Base-by-base conservation (phyloP, 2,797 vertebrate genomes). In the Spondyliosoma cantharus region DNA sequence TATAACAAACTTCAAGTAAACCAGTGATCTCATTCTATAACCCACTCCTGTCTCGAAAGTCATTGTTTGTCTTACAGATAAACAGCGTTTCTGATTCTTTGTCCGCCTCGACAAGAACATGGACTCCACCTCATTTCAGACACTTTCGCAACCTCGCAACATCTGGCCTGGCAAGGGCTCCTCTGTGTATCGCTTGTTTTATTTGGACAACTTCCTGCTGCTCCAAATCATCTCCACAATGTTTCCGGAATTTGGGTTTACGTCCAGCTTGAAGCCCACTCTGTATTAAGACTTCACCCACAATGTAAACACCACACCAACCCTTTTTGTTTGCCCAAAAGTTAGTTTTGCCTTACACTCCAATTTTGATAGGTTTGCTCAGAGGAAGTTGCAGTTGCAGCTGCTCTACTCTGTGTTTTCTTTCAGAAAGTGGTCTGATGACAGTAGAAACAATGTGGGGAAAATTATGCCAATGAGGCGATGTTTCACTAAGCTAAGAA, bases 151-250 rank as follows among this genome's bases (percentile, higher is more conserved):
- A 93, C 83, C 65, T 81, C 20, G 5, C 77, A 88, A 93, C 92
- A 92, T 94, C 93, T 94, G 93, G 90, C 84, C 80, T 85, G 84
- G 82, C 81, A n/a, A 16, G 84, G 85, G 29, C 68, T 58, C 81
- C 84, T 86, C 82, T 70, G 84, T 81, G 78, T 86, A 87, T 88
- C 83, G 79, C 84, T 88, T 89, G 86, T 92, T 93, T 92, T 90
- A 87, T 93, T 93, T 94, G 92, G 91, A 92, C 80, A 86, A 78
- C 89, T 83, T 91, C 83, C 93, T 90, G 80, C 89, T 81, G 86
- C 85, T 93, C 78, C 70, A 76, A 82, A 85, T 79, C 70, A 50
- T 82, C 81, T 82, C 84, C 61, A 79, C 82, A 76, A 83, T 76
- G 83, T 87, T 85, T 89, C 81, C 71, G 62, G 64, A 76, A 73